These are phyloP conservation scores for Hyles vespertilio DNA, from an alignment of 1,140 invertebrate genomes.

Conservation along the genomic window DNA sequence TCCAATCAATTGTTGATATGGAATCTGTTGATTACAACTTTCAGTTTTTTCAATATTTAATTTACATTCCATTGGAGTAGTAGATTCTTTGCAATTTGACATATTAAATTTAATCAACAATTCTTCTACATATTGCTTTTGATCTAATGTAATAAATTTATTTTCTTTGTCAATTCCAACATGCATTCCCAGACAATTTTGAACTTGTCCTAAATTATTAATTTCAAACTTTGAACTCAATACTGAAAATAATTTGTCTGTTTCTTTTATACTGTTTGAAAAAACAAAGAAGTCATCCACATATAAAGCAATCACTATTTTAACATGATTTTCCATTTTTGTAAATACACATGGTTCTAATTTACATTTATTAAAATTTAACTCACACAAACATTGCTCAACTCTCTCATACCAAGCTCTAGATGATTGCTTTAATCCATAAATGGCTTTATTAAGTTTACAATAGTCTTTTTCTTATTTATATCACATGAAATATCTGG, in stretches of 20 bases:
- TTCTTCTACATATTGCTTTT: conserved; percentile 26
- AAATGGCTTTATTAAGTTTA: conserved; percentile 25
- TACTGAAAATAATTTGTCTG: conserved; percentile 14
- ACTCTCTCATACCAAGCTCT: conserved; percentile 24
- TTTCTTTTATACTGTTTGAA: conserved; percentile 17
- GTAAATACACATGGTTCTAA: conserved; percentile 25
- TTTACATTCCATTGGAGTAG: conserved; percentile 22
- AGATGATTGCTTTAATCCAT: conserved; percentile 21
- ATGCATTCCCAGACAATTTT: too few species aligned
- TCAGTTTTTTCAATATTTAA: conserved; percentile 15
- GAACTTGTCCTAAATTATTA: background rate
- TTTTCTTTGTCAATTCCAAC: background rate
- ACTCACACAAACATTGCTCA: conserved; percentile 18
- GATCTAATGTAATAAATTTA: conserved; percentile 11
- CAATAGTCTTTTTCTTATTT: conserved; percentile 20
- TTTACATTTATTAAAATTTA: conserved; percentile 15
- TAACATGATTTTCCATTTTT: conserved; percentile 18
- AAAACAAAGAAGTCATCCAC: conserved; percentile 26
- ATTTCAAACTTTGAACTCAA: conserved; percentile 17
- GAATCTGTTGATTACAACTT: background rate
- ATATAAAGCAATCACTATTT: conserved; percentile 23
- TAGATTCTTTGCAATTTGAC: conserved; percentile 20
- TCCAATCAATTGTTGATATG: too few species aligned
- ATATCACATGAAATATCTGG: conserved; percentile 9
- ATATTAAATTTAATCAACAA: conserved; percentile 30